Evolutionary conservation across 2,113 vertebrate genomes (phyloP).

Genomic region (Corythoichthys intestinalis): DNA sequence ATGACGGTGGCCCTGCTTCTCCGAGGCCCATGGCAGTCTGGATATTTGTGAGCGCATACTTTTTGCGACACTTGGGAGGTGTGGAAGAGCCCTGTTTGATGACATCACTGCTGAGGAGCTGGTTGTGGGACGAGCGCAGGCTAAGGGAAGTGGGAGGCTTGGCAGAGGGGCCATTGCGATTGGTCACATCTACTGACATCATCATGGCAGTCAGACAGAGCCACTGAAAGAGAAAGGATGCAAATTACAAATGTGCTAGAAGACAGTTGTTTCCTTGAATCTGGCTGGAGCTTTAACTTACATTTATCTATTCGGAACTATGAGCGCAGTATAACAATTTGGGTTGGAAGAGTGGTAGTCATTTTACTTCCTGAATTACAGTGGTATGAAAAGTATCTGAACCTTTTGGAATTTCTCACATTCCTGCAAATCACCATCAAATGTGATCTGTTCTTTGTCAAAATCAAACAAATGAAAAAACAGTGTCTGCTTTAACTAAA

Average conservation of each 20-base stretch:
- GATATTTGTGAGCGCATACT: constrained; percentile 91
- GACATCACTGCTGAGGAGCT: constrained; percentile 84
- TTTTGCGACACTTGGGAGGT: constrained; percentile 92
- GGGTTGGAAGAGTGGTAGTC: no score
- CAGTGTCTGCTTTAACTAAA: no score
- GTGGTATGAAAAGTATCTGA: no score
- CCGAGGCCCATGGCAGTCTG: constrained; percentile 93
- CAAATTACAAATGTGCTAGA: neutral
- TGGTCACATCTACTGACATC: constrained; percentile 83
- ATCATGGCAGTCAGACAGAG: constrained; percentile 72
- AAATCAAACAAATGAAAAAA: no score
- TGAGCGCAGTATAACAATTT: neutral
- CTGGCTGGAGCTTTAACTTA: neutral
- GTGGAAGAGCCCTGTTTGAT: constrained; percentile 82
- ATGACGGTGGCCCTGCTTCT: constrained; percentile 63
- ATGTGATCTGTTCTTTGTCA: no score
- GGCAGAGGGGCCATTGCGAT: constrained; percentile 80
- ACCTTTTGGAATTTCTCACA: no score
- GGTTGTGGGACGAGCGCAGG: constrained; percentile 92
- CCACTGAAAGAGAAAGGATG: constrained; percentile 56
- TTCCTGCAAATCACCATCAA: no score
- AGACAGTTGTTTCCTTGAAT: neutral
- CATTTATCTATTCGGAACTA: neutral
- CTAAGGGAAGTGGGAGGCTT: constrained; percentile 88
- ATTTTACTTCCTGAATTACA: no score